Percentiles rank a stretch among this genome's conserved stretches.
These are phyloP conservation scores for Bovichtus variegatus DNA, from an alignment of 2,797 vertebrate genomes.

Conservation along the genomic window DNA sequence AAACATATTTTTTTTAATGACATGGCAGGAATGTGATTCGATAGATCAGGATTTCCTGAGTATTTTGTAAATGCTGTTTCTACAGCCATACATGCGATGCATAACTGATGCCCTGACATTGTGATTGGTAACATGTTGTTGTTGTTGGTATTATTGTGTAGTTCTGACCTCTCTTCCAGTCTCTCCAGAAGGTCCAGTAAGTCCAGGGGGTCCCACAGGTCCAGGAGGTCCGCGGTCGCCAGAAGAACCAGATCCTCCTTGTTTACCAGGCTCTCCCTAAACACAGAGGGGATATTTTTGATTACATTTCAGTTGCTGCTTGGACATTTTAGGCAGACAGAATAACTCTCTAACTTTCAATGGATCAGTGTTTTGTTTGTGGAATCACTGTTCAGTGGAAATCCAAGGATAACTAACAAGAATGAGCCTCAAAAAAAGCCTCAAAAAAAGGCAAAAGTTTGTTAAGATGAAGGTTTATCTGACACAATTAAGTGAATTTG, in stretches of 20 bases:
- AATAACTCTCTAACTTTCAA: not conserved
- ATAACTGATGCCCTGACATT: not conserved
- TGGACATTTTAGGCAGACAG: not conserved
- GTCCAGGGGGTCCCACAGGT: slow-evolving; percentile 94
- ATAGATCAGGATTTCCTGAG: not conserved
- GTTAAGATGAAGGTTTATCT: not conserved
- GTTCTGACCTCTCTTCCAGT: slow-evolving; percentile 91
- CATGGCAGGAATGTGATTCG: not conserved
- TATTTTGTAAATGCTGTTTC: not conserved
- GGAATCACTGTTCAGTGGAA: not conserved
- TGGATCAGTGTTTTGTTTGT: not conserved
- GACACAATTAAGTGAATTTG: not conserved
- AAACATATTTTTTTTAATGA: not conserved
- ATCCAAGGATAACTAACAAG: not conserved
- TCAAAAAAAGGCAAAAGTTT: not conserved
- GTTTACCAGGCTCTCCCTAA: slow-evolving; percentile 97
- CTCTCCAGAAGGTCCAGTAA: slow-evolving; percentile 93
- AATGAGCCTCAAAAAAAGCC: not conserved
- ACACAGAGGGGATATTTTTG: slow-evolving; percentile 24
- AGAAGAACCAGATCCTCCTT: slow-evolving; percentile 88
- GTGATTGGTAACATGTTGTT: slow-evolving; percentile 3
- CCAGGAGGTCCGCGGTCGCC: slow-evolving; percentile 95
- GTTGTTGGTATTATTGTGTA: not conserved
- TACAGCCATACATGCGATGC: not conserved
- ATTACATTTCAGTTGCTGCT: slow-evolving; percentile 6